Percentiles rank a stretch among this genome's conserved stretches.
phyloP scores from a whole-genome alignment of 2,113 vertebrate species.

The Gopherus evgoodei region DNA sequence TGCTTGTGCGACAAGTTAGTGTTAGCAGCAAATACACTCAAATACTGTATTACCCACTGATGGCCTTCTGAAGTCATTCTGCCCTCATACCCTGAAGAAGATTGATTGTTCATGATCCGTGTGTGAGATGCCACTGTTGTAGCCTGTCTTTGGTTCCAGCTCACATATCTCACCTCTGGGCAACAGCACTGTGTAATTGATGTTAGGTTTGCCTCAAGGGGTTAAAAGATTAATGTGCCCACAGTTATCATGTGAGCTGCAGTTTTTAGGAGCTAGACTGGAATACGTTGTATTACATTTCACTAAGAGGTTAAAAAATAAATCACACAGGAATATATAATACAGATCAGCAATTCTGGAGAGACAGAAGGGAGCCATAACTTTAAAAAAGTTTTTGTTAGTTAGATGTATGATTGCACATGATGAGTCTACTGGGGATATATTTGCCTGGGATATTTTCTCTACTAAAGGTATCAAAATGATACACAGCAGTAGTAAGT shows the following conservation, averaged over 20 bases:
- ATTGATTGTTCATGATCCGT: conserved; percentile 76
- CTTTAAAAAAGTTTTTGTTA: neutral
- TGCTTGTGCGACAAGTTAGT: conserved; percentile 59
- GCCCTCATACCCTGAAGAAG: conserved; percentile 74
- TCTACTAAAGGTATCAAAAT: neutral
- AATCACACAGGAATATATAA: neutral
- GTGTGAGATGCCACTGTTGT: conserved; percentile 70
- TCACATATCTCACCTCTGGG: conserved; percentile 79
- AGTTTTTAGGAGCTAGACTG: conserved; percentile 42
- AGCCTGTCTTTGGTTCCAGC: conserved; percentile 75
- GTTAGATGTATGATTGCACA: neutral
- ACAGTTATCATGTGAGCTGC: conserved; percentile 43
- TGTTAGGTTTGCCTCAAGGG: conserved; percentile 83
- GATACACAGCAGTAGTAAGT: neutral
- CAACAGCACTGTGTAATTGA: conserved; percentile 79
- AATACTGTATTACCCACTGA: conserved; percentile 63
- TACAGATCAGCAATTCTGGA: neutral
- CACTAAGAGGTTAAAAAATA: conserved; percentile 45
- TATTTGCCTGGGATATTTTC: neutral
- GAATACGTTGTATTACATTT: conserved; percentile 30
- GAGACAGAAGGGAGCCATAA: neutral
- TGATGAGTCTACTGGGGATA: neutral
- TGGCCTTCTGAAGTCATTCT: conserved; percentile 74
- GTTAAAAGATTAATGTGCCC: conserved; percentile 78
- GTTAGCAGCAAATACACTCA: conserved; percentile 60